Base-by-base conservation (phyloP, 2,797 vertebrate genomes). In the Lagocephalus sceleratus region DNA sequence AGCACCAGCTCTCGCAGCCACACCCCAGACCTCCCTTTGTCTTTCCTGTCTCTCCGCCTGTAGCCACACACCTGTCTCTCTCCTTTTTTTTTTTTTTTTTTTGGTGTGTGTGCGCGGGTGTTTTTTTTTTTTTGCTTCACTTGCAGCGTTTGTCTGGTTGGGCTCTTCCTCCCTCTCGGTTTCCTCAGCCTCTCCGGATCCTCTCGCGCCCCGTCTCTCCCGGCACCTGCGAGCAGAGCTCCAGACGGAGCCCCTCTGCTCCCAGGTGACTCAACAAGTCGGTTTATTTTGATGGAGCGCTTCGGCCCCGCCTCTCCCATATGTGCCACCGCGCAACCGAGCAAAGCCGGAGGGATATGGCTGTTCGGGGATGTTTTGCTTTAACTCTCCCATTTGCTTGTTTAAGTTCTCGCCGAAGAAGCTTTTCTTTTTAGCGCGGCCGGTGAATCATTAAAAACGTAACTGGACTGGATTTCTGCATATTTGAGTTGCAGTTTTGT, bases 41-140 rank as follows among this genome's bases (percentile, higher is more conserved):
- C 70, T 73, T 66, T 60, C 40, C 62, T 71, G 66, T 77, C 58
- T 75, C 68, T 86, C 69, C 80, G 70, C 81, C 76, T 44, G 75
- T 80, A 79, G 79, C 79, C 71, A 62, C 77, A 78, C 83, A 87
- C 86, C 83, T 86, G 84, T 82, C 69, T 81, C 75, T 70, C 32
- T 35, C 32, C 14, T 12, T 35, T 12, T 35, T 12, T 35, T 4
- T 35, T 4, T 32, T 11, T 12, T 3, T 11, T 29, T 10, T 29
- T 11, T 29, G 9, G n/a, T n/a, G n/a, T n/a, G n/a, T n/a, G n/a
- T n/a, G n/a, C n/a, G n/a, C n/a, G n/a, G n/a, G n/a, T 69, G n/a
- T 12, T 3, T 11, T 29, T 10, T 29, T 11, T 29, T 1, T 67
- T 63, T 71, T 17, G 2, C 53, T 58, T 50, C 54, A 45, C 56